phyloP scores from a whole-genome alignment of 1,140 invertebrate genomes.

The Caenorhabditis brenneri region DNA sequence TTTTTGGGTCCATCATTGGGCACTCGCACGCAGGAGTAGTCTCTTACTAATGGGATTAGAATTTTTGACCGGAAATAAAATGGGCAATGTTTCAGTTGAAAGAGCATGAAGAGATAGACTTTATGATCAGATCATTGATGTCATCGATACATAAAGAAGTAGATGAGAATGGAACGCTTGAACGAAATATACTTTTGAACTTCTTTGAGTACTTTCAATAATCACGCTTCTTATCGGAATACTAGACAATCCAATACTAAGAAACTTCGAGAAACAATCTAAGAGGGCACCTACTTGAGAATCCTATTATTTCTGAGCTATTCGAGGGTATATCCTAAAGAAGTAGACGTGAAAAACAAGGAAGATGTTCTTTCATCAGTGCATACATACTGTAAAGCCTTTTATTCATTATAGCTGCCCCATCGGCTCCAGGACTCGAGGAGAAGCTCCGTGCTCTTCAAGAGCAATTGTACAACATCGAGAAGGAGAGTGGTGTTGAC shows the following conservation, averaged over 20 bases:
- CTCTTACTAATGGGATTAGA: constrained; percentile 27
- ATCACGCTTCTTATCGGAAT: too few relatives aligned
- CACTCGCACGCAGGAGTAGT: neutral
- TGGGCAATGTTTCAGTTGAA: neutral
- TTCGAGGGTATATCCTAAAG: neutral
- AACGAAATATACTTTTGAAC: too few relatives aligned
- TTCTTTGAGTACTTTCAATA: too few relatives aligned
- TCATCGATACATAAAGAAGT: too few relatives aligned
- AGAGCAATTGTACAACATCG: constrained; percentile 9
- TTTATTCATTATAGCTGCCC: neutral
- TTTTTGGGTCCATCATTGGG: neutral
- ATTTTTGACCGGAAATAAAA: neutral
- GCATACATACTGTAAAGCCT: neutral
- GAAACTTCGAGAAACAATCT: neutral
- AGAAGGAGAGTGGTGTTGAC: constrained; percentile 20
- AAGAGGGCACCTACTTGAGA: neutral
- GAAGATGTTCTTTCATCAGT: neutral
- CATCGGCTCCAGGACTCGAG: constrained; percentile 25
- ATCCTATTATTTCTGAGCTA: neutral
- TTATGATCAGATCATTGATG: neutral
- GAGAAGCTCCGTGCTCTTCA: constrained; percentile 26
- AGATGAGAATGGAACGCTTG: too few relatives aligned
- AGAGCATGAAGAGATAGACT: neutral
- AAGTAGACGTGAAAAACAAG: neutral
- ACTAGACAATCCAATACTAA: neutral